A percentile compares a stretch with the other conserved stretches of the same genome.
These are phyloP conservation scores for Drosophila planitibia DNA, from an alignment of 2,888 invertebrate species.

Conservation along the genomic window DNA sequence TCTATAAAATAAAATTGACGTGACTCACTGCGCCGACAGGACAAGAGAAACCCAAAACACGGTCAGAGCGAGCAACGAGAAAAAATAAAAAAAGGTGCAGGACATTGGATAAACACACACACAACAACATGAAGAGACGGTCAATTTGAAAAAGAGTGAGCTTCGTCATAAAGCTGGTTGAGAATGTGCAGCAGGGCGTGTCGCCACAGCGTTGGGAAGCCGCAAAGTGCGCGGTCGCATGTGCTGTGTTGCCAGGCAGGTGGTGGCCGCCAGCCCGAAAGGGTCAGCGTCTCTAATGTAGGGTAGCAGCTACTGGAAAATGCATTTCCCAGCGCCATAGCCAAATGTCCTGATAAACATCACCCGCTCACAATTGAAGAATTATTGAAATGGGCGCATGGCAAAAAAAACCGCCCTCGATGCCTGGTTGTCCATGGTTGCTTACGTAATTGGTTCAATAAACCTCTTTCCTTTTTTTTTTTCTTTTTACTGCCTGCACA, in stretches of 20 bases:
- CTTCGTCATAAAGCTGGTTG: constrained; percentile 61
- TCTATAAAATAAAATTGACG: constrained; percentile 46
- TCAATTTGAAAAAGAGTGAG: constrained; percentile 48
- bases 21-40: constrained; percentile 62
- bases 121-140: constrained; percentile 23
- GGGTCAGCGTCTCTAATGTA: constrained; percentile 63
- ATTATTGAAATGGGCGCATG: constrained; percentile 36
- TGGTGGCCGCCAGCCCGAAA: constrained; percentile 42
- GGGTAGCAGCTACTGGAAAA: constrained; percentile 67
- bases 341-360: constrained; percentile 35
- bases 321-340: constrained; percentile 59
- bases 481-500: constrained; percentile 33
- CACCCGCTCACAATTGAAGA: constrained; percentile 31
- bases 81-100: constrained; percentile 47
- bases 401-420: constrained; percentile 26
- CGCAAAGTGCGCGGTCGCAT: constrained; percentile 77
- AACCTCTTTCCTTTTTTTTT: constrained; percentile 56
- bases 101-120: constrained; percentile 33
- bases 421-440: constrained; percentile 6
- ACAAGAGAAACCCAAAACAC: constrained; percentile 39
- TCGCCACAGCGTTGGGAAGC: constrained; percentile 64
- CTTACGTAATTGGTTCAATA: constrained; percentile 81
- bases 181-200: constrained; percentile 73
- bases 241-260: constrained; percentile 56
- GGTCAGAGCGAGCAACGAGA: constrained; percentile 31